These are phyloP conservation scores for Athetis lepigone DNA, from an alignment of 2,888 invertebrate species.

Conservation along the genomic window DNA sequence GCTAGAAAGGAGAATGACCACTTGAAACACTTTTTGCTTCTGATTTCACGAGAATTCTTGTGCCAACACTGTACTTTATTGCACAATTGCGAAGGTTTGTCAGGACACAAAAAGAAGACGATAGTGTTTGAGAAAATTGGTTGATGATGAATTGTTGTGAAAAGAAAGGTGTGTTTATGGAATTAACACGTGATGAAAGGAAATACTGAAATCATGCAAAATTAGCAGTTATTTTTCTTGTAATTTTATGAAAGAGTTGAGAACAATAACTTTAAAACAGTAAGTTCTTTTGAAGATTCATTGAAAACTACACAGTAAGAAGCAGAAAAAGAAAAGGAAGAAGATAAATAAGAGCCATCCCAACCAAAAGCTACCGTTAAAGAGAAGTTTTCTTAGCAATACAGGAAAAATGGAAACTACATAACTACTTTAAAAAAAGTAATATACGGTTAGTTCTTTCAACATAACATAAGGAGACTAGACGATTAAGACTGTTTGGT, in stretches of 20 bases:
- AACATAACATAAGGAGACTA: background rate
- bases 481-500: no score
- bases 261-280: background rate
- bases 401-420: background rate
- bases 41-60: conserved; percentile 40
- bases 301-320: background rate
- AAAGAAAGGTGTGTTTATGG: conserved; percentile 7
- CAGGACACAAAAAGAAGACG: conserved; percentile 22
- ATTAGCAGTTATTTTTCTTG: conserved; percentile 3
- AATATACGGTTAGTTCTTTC: background rate
- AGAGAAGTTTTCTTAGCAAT: background rate
- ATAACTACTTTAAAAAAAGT: background rate
- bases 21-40: conserved; percentile 48
- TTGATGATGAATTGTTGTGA: conserved; percentile 24
- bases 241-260: background rate
- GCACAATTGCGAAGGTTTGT: conserved; percentile 30
- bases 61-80: conserved; percentile 33
- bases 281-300: no score
- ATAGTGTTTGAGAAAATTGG: conserved; percentile 34
- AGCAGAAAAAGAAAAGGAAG: background rate
- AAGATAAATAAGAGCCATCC: conserved; percentile 2
- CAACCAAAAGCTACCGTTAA: background rate
- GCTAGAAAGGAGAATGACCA: conserved; percentile 55
- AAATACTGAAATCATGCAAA: background rate
- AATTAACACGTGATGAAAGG: background rate